phyloP scores from a whole-genome alignment of 2,888 invertebrate species.

The Osedax frankpressi region DNA sequence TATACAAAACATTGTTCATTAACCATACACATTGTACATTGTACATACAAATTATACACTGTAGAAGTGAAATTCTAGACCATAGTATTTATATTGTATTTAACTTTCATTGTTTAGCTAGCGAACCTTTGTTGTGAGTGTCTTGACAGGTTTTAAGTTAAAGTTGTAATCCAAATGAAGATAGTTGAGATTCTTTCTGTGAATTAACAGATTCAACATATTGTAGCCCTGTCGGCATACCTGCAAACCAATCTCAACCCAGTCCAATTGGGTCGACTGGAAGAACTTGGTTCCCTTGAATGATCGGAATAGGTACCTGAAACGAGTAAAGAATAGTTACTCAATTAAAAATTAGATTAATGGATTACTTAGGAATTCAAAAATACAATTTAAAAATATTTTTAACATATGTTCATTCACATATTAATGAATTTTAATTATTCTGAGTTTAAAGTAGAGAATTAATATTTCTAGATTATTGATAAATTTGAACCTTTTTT shows the following conservation, averaged over 20 bases:
- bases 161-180: slow-evolving; percentile 99
- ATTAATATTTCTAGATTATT: background rate
- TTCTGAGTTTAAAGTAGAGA: background rate
- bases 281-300: slow-evolving; percentile 99
- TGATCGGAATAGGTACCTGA: slow-evolving; percentile 78
- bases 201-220: slow-evolving; percentile 95
- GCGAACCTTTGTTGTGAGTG: slow-evolving; percentile 75
- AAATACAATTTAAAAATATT: too few relatives aligned
- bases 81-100: too few relatives aligned
- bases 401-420: too few relatives aligned
- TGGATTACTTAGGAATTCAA: too few relatives aligned
- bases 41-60: too few relatives aligned
- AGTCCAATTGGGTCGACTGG: slow-evolving; percentile 96
- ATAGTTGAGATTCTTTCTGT: slow-evolving; percentile 97
- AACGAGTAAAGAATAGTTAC: too few relatives aligned
- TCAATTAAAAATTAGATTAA: too few relatives aligned
- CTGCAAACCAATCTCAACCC: slow-evolving; percentile 98
- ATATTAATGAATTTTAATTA: too few relatives aligned
- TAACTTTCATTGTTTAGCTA: too few relatives aligned
- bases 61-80: background rate
- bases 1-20: too few relatives aligned
- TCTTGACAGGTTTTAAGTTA: slow-evolving; percentile 97
- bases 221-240: slow-evolving; percentile 96
- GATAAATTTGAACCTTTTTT: slow-evolving; percentile 59
- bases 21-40: too few relatives aligned